Conservation (phyloP, 2,888 invertebrate species). For the Cheilosia vulpina region DNA sequence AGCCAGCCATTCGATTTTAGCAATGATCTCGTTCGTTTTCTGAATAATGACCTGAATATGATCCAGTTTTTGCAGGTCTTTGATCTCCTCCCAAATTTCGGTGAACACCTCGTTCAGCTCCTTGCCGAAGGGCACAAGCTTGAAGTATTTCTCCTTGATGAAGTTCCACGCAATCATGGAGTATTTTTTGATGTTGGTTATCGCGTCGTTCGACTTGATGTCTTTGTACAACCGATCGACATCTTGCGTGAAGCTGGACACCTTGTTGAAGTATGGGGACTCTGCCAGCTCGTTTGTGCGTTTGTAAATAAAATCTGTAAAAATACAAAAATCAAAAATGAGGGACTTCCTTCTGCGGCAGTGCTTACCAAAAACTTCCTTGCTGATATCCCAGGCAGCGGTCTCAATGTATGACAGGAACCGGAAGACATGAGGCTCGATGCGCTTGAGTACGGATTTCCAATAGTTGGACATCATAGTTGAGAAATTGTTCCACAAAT, state of each 20-base stretch:
- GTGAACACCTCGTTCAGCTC: conserved; percentile 87
- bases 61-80: conserved; percentile 86
- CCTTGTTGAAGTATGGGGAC: conserved; percentile 91
- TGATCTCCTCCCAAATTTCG: conserved; percentile 87
- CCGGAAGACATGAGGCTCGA: conserved; percentile 91
- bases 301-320: conserved; percentile 91
- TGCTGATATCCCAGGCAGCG: conserved; percentile 89
- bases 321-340: neutral
- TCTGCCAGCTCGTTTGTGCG: conserved; percentile 91
- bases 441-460: conserved; percentile 88
- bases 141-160: conserved; percentile 87
- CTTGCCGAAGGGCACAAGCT: conserved; percentile 88
- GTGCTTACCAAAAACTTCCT: conserved; percentile 86
- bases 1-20: conserved; percentile 88
- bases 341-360: neutral
- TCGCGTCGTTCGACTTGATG: conserved; percentile 89
- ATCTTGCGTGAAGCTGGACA: conserved; percentile 91
- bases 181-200: conserved; percentile 92
- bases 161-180: conserved; percentile 87
- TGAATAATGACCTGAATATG: conserved; percentile 85
- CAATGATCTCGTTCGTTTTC: conserved; percentile 86
- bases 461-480: conserved; percentile 88
- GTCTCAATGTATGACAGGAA: conserved; percentile 90
- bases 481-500: conserved; percentile 89
- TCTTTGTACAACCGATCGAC: conserved; percentile 92